phyloP scores from a whole-genome alignment of 2,113 vertebrate genomes.

The Hylia prasina region DNA sequence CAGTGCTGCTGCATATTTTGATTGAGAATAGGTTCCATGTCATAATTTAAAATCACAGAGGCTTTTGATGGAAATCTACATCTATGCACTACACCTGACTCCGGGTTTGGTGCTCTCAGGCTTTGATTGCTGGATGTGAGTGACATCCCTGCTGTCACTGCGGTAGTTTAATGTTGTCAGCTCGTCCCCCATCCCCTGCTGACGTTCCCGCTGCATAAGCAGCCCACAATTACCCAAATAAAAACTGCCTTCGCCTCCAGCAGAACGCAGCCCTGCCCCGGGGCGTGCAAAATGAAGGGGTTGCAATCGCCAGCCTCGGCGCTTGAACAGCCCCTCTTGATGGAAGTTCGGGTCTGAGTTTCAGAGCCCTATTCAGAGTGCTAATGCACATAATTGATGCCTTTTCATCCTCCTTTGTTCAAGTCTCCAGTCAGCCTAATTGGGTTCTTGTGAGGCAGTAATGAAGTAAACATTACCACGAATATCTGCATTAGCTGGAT shows the following conservation, averaged over 20 bases:
- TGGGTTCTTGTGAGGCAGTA: conserved; percentile 28
- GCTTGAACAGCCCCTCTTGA: neutral
- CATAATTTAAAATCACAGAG: neutral
- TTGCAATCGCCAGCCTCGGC: neutral
- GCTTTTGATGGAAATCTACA: neutral
- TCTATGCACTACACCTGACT: neutral
- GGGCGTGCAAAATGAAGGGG: neutral
- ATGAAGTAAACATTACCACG: conserved; percentile 36
- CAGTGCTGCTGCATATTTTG: neutral
- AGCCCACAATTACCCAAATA: neutral
- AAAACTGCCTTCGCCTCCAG: neutral
- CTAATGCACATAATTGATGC: conserved; percentile 35
- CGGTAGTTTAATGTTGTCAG: neutral
- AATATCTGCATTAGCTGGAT: neutral
- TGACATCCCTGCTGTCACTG: neutral
- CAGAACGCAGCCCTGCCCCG: neutral
- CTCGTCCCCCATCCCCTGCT: neutral
- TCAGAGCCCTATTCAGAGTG: neutral
- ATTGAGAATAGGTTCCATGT: neutral
- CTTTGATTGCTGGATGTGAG: neutral
- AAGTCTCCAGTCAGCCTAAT: conserved; percentile 42
- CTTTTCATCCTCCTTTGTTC: conserved; percentile 36
- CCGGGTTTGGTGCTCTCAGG: neutral
- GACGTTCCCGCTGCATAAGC: neutral
- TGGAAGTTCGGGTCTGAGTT: neutral